Evolutionary conservation across 2,888 invertebrate genomes (phyloP).

Genomic region (Stenchaetothrips biformis): DNA sequence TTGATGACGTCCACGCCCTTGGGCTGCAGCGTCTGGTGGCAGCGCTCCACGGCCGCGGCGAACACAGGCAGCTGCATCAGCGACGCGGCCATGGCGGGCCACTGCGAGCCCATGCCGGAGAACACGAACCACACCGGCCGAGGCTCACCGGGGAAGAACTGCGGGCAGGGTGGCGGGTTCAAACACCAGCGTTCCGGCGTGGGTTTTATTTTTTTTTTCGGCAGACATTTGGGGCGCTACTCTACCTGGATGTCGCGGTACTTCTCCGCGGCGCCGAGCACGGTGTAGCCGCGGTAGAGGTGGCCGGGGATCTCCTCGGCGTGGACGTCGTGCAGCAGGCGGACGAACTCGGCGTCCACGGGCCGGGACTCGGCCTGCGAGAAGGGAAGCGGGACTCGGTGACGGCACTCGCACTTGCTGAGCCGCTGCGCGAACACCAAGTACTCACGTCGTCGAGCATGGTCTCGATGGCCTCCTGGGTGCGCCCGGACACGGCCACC

Average conservation of each 20-base stretch:
- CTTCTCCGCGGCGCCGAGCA: conserved; percentile 50
- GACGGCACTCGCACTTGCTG: background rate
- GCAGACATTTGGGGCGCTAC: background rate
- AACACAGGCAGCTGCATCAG: conserved; percentile 72
- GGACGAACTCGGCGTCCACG: conserved; percentile 58
- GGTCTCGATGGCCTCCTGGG: conserved; percentile 64
- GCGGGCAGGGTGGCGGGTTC: conserved; percentile 34
- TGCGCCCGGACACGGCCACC: conserved; percentile 71
- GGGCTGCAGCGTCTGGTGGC: conserved; percentile 57
- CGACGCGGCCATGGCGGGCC: conserved; percentile 75
- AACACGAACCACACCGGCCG: conserved; percentile 84
- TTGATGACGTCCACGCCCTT: conserved; percentile 61
- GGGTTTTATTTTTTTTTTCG: too few species aligned
- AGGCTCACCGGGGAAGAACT: conserved; percentile 58
- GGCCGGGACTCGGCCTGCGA: conserved; percentile 50
- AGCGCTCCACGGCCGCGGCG: conserved; percentile 62
- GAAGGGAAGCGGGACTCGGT: background rate
- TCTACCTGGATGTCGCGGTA: conserved; percentile 37
- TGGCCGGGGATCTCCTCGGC: conserved; percentile 52
- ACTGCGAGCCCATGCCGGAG: conserved; percentile 88
- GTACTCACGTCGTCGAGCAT: conserved; percentile 57
- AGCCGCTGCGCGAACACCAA: background rate
- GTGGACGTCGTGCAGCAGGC: conserved; percentile 56
- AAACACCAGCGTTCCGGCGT: background rate
- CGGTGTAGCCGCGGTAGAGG: conserved; percentile 69